These are phyloP conservation scores for Chiloscyllium plagiosum DNA, from an alignment of 2,113 vertebrate genomes.

Conservation along the genomic window DNA sequence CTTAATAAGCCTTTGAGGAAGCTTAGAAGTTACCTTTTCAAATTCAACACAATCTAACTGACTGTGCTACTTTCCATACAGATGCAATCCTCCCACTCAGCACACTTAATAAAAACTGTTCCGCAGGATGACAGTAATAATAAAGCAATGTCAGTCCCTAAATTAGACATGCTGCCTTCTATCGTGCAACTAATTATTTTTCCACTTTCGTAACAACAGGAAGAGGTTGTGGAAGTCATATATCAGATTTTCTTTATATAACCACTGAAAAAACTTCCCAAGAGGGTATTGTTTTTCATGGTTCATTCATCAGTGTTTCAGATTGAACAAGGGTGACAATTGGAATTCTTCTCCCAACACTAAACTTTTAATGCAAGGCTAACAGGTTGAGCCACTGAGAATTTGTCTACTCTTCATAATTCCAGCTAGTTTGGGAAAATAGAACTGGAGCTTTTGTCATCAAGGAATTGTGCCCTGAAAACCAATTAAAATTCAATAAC, in stretches of 20 bases:
- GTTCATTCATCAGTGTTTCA: not conserved
- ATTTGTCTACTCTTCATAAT: not conserved
- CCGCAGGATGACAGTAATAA: not conserved
- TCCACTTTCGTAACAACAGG: slow-evolving; percentile 6
- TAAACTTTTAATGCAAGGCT: not conserved
- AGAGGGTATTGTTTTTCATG: not conserved
- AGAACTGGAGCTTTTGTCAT: not conserved
- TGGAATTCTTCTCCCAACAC: not conserved
- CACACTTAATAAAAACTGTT: not conserved
- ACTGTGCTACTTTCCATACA: not conserved
- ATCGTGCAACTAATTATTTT: slow-evolving; percentile 4
- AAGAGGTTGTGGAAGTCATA: slow-evolving; percentile 29
- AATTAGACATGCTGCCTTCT: slow-evolving; percentile 23
- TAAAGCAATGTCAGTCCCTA: slow-evolving; percentile 15
- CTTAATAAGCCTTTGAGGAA: not conserved
- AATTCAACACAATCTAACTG: not conserved
- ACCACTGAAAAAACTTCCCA: not conserved
- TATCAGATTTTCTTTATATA: slow-evolving; percentile 18
- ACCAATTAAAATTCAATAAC: not conserved
- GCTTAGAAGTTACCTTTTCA: not conserved
- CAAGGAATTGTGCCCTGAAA: not conserved
- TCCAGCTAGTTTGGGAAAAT: not conserved
- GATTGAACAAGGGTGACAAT: not conserved
- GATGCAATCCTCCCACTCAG: not conserved
- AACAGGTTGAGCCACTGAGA: not conserved